phyloP scores from a whole-genome alignment of 2,113 vertebrate species.

The Psilopogon haemacephalus region DNA sequence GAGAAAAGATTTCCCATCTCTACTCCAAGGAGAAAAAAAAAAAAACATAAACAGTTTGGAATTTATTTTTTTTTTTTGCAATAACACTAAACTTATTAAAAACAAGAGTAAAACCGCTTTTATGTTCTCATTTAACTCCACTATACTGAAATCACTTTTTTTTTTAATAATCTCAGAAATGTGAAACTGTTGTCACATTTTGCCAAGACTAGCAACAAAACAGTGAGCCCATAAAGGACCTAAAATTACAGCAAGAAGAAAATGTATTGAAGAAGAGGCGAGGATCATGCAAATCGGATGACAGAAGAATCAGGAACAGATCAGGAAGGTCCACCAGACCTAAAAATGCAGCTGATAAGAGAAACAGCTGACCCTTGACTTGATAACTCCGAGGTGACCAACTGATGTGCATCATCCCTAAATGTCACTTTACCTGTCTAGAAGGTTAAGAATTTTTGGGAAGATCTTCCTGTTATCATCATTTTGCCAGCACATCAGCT shows the following conservation, averaged over 20 bases:
- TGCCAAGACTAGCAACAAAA: not conserved
- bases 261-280: not conserved
- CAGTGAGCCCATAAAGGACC: not conserved
- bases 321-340: not conserved
- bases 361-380: not conserved
- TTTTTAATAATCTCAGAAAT: not conserved
- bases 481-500: not conserved
- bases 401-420: not conserved
- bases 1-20: not conserved
- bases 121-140: not conserved
- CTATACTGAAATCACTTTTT: not conserved
- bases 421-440: not conserved
- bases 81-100: not conserved
- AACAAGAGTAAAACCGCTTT: not conserved
- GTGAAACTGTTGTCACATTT: not conserved
- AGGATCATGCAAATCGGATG: not conserved
- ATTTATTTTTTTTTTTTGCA: not conserved
- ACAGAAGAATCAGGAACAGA: not conserved
- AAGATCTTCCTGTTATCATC: not conserved
- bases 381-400: not conserved
- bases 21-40: not conserved
- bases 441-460: not conserved
- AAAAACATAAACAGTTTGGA: not conserved
- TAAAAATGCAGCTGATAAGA: not conserved
- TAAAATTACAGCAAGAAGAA: not conserved